Evolutionary conservation across 1,140 invertebrate species (phyloP).

Genomic region (Uloborus diversus): DNA sequence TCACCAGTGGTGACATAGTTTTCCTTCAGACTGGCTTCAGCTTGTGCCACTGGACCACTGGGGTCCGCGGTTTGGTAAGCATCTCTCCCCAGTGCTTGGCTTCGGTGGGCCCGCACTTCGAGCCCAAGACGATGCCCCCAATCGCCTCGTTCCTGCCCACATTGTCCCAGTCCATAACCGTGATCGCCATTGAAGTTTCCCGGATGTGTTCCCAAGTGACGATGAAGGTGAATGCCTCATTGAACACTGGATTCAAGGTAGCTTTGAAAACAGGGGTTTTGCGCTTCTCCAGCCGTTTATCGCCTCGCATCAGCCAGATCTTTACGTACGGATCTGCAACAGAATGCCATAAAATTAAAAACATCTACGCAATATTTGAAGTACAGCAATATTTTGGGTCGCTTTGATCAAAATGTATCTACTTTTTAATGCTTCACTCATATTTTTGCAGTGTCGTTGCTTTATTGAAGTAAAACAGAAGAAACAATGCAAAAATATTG

Average conservation of each 20-base stretch:
- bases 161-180: conserved; percentile 96
- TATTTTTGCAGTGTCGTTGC: no score
- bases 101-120: conserved; percentile 87
- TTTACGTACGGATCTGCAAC: conserved; percentile 92
- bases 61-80: conserved; percentile 93
- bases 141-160: conserved; percentile 93
- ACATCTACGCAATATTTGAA: no score
- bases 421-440: no score
- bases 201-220: conserved; percentile 94
- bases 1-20: background rate
- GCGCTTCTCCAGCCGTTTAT: conserved; percentile 92
- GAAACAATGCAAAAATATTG: no score
- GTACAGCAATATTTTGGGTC: no score
- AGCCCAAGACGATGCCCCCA: conserved; percentile 85
- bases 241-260: conserved; percentile 90
- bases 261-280: conserved; percentile 96
- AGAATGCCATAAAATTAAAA: no score
- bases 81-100: conserved; percentile 96
- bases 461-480: no score
- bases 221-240: conserved; percentile 91
- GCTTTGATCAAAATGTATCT: no score
- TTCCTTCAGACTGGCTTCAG: conserved; percentile 65
- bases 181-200: conserved; percentile 89
- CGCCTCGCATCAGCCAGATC: conserved; percentile 94
- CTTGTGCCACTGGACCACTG: conserved; percentile 88